Evolutionary conservation across 2,797 vertebrate species (phyloP).

Genomic region (Myoxocephalus aenaeus): DNA sequence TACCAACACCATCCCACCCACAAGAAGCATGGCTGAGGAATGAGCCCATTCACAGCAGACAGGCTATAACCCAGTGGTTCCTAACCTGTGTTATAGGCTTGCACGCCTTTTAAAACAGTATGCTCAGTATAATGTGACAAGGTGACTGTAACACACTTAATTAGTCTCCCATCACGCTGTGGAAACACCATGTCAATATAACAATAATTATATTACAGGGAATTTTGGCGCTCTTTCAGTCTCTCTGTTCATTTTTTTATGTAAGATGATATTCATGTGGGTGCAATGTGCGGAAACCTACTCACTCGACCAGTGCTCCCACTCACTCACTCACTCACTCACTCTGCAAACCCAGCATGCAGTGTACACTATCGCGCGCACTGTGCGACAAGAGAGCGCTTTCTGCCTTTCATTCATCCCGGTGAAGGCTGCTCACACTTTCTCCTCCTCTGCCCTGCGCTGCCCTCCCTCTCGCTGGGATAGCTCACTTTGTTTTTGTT

Average conservation of each 20-base stretch:
- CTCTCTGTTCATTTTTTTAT: conserved; percentile 52
- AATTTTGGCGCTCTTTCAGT: conserved; percentile 10
- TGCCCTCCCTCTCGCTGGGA: conserved; percentile 24
- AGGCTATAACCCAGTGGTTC: background rate
- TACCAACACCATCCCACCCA: background rate
- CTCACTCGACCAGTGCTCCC: conserved; percentile 70
- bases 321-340: conserved; percentile 59
- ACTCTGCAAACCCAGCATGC: conserved; percentile 58
- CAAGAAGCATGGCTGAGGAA: background rate
- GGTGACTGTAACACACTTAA: background rate
- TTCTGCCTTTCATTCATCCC: conserved; percentile 70
- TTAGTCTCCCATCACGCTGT: too few relatives aligned
- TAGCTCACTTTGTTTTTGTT: conserved; percentile 38
- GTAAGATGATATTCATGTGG: conserved; percentile 68
- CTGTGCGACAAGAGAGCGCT: conserved; percentile 43
- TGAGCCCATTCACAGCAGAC: background rate
- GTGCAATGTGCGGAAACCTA: conserved; percentile 65
- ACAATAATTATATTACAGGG: background rate
- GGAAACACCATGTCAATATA: background rate
- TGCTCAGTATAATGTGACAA: background rate
- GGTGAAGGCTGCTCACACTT: conserved; percentile 56
- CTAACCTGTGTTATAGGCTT: background rate
- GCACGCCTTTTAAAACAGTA: background rate
- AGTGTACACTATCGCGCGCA: conserved; percentile 27
- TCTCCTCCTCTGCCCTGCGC: background rate